Evolutionary conservation across 2,888 invertebrate species (phyloP).

Genomic region (Polymixis flavicincta): DNA sequence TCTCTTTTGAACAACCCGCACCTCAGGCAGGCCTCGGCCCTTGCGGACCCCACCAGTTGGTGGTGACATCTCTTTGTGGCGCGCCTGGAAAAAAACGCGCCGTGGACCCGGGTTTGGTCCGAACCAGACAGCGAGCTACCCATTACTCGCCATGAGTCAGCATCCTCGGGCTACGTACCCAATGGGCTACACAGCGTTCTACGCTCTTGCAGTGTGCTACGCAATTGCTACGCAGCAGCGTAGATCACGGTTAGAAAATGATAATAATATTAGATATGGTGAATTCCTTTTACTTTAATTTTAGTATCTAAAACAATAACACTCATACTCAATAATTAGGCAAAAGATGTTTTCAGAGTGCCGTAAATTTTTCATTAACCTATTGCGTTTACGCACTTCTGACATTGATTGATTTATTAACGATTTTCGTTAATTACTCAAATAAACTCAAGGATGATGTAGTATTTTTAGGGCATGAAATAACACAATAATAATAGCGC

Average conservation of each 20-base stretch:
- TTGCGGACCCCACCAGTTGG: too few species aligned
- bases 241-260: not conserved
- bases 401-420: slow-evolving; percentile 19
- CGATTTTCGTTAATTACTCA: slow-evolving; percentile 5
- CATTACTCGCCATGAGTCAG: too few species aligned
- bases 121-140: too few species aligned
- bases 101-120: too few species aligned
- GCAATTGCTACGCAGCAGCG: not conserved
- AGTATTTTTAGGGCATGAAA: slow-evolving; percentile 33
- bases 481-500: slow-evolving; percentile 39
- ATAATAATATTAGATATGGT: not conserved
- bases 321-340: not conserved
- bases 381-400: slow-evolving; percentile 7
- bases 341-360: not conserved
- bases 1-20: too few species aligned
- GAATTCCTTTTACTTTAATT: not conserved
- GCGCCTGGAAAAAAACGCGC: too few species aligned
- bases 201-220: not conserved
- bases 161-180: not conserved
- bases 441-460: not conserved
- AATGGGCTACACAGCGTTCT: not conserved
- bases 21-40: too few species aligned
- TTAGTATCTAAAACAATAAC: not conserved
- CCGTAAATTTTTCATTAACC: slow-evolving; percentile 3
- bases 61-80: too few species aligned